phyloP scores from a whole-genome alignment of 2,888 invertebrate genomes.

The Philereme vetulata region DNA sequence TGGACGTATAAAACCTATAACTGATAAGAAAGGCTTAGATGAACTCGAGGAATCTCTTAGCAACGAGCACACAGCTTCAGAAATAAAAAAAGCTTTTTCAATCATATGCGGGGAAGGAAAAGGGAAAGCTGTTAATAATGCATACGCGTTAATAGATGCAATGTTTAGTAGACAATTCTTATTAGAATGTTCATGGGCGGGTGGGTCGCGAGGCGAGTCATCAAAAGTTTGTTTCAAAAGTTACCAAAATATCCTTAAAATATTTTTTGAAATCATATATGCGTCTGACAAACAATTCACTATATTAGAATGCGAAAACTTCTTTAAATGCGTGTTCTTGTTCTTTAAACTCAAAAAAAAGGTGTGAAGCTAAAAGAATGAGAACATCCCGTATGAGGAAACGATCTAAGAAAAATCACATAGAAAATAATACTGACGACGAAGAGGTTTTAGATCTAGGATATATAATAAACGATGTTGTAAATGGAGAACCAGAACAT shows the following conservation, averaged over 20 bases:
- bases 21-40: neutral
- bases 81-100: conserved; percentile 1
- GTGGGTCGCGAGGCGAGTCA: neutral
- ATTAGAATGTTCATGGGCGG: conserved; percentile 4
- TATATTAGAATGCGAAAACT: conserved; percentile 1
- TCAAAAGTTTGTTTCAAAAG: conserved; percentile 6
- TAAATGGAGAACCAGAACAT: neutral
- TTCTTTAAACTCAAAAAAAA: conserved; percentile 23
- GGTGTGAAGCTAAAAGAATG: neutral
- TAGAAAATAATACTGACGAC: neutral
- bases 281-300: conserved; percentile 1
- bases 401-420: neutral
- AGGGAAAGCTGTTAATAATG: conserved; percentile 1
- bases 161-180: conserved; percentile 3
- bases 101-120: conserved; percentile 5
- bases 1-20: neutral
- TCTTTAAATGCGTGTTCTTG: conserved; percentile 33
- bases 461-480: neutral
- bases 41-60: neutral
- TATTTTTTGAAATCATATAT: conserved; percentile 6
- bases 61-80: neutral
- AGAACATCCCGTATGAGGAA: neutral
- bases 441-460: neutral
- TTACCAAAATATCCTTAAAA: neutral
- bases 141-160: conserved; percentile 4